phyloP scores from a whole-genome alignment of 2,888 invertebrate species.

The Axea sp. region DNA sequence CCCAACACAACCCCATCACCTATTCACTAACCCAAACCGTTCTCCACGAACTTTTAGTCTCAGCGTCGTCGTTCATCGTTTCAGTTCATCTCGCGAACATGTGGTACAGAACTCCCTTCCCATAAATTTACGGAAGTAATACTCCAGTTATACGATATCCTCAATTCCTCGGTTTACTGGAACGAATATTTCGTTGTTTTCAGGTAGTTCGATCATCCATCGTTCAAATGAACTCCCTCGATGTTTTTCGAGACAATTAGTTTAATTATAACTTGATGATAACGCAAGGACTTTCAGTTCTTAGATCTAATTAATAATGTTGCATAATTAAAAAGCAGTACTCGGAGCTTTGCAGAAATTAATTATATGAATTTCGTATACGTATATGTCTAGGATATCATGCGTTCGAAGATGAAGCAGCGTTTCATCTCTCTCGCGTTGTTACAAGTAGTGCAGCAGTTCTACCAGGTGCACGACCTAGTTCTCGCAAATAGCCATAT shows the following conservation, averaged over 20 bases:
- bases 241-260: constrained; percentile 24
- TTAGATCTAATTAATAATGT: no score
- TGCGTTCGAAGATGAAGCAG: background rate
- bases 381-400: background rate
- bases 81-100: constrained; percentile 49
- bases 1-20: constrained; percentile 36
- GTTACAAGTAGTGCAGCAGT: background rate
- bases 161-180: no score
- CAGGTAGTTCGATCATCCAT: constrained; percentile 14
- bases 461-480: constrained; percentile 38
- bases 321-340: background rate
- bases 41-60: constrained; percentile 20
- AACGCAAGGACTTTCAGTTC: constrained; percentile 5
- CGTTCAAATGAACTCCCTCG: background rate
- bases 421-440: background rate
- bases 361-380: constrained; percentile 12
- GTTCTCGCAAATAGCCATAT: constrained; percentile 18
- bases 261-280: constrained; percentile 29
- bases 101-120: constrained; percentile 36
- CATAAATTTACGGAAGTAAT: constrained; percentile 47
- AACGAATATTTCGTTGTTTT: no score
- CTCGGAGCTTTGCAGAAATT: background rate
- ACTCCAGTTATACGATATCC: no score
- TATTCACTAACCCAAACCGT: constrained; percentile 27
- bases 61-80: constrained; percentile 31